Base-by-base conservation (phyloP, 2,797 vertebrate genomes). In the Tangara arthus region DNA sequence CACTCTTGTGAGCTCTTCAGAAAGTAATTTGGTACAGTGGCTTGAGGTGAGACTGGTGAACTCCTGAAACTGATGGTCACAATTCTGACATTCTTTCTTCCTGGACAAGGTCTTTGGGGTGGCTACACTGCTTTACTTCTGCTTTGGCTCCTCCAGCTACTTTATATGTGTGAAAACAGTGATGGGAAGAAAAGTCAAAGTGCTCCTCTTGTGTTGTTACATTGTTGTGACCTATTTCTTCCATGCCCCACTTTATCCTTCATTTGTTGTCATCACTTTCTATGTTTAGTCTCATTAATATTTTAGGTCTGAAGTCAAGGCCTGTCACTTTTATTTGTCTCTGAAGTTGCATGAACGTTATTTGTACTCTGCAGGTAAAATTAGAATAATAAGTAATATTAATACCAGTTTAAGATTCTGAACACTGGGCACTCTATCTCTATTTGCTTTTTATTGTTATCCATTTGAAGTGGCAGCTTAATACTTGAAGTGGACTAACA, bases 381-480 rank as follows among this genome's bases (percentile, higher is more conserved):
- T 39, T 68, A 85, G 84, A 87, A 79, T 82, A 79, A 90, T 53
- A 70, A 87, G 86, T 72, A 90, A 66, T 70, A 85, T 30, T 85
- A 89, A 89, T 93, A 73, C 21, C 12, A 57, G 47, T 71, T 82
- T 75, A 95, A 90, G 34, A 75, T 84, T 93, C 73, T 94, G 76
- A 80, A 93, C 94, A 61, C 39, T 82, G 8, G 24, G 18, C 20
- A 44, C 17, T 76, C 27, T 53, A 53, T 82, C 32, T 80, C 2
- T 82, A 84, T 89, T 63, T 75, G 6, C 7, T 70, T 76, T 90
- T 89, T 76, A 47, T 56, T 68, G 52, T 75, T 71, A 68, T 61
- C 22, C 22, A 30, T 87, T 82, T 77, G 46, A 87, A 80, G 32
- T 37, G 35, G 15, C 21, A 87, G 20, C 18, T 94, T 26, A 57